A percentile compares a stretch with the other conserved stretches of the same genome.
Evolutionary conservation across 2,113 vertebrate genomes (phyloP).

Genomic region (Ellobius talpinus): DNA sequence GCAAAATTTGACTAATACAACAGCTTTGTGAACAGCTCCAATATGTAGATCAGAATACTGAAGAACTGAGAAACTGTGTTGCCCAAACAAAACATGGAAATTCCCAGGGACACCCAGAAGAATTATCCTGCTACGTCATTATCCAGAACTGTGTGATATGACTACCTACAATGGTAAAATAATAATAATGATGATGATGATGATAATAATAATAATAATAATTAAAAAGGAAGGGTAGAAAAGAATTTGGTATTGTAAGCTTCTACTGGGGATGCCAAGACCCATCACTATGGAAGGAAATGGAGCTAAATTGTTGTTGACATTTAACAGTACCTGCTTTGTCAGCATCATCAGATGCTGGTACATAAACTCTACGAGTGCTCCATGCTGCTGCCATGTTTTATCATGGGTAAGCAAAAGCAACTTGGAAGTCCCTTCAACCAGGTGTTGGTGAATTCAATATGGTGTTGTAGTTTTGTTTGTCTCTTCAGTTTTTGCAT

Average conservation of each 20-base stretch:
- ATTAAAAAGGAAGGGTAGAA: not conserved
- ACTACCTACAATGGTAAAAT: not conserved
- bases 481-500: not conserved
- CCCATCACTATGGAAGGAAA: not conserved
- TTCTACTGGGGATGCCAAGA: not conserved
- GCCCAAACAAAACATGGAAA: slow-evolving; percentile 43
- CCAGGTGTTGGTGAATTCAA: not conserved
- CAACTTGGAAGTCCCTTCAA: slow-evolving; percentile 23
- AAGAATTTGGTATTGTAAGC: not conserved
- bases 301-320: slow-evolving; percentile 3
- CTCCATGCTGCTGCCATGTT: not conserved
- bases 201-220: too few relatives aligned
- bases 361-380: slow-evolving; percentile 23
- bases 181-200: too few relatives aligned
- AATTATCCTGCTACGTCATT: not conserved
- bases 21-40: not conserved
- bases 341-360: not conserved
- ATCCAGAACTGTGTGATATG: not conserved
- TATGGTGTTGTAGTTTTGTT: not conserved
- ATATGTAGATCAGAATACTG: not conserved
- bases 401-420: slow-evolving; percentile 1
- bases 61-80: slow-evolving; percentile 16
- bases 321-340: not conserved
- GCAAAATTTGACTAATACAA: slow-evolving; percentile 17
- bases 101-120: not conserved